Evolutionary conservation across 53 echinoderm and acorn worm species (phyloP).

Genomic region (Pentamera pediparva): DNA sequence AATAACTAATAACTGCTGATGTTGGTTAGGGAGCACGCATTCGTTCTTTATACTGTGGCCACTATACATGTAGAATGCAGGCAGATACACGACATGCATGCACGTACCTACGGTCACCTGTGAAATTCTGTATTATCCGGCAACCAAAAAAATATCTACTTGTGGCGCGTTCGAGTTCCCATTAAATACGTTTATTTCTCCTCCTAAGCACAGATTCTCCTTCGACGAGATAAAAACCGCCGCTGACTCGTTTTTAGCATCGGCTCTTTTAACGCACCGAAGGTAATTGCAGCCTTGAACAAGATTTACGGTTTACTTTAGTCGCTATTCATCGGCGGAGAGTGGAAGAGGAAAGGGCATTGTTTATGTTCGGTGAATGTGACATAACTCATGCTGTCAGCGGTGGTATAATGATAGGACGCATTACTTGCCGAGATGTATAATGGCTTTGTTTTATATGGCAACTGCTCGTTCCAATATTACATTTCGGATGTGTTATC

Average conservation of each 20-base stretch:
- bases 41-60: too few relatives aligned
- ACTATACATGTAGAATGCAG: too few relatives aligned
- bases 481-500: conserved; percentile 32
- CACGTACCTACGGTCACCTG: too few relatives aligned
- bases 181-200: too few relatives aligned
- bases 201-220: too few relatives aligned
- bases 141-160: too few relatives aligned
- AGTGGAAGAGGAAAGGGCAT: background rate
- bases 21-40: too few relatives aligned
- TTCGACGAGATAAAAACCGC: background rate
- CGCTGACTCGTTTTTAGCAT: background rate
- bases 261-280: conserved; percentile 13
- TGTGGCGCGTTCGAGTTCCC: too few relatives aligned
- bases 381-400: conserved; percentile 25
- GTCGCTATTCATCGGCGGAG: conserved; percentile 7
- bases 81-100: too few relatives aligned
- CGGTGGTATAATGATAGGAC: conserved; percentile 14
- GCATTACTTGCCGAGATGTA: conserved; percentile 19
- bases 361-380: conserved; percentile 20
- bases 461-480: conserved; percentile 29
- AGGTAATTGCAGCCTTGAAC: conserved; percentile 29
- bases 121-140: too few relatives aligned
- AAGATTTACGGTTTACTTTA: conserved; percentile 34
- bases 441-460: conserved; percentile 27
- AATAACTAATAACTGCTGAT: too few relatives aligned